A percentile compares a stretch with the other conserved stretches of the same genome.
phyloP scores from a whole-genome alignment of 2,113 vertebrate species.

The Saguinus midas region DNA sequence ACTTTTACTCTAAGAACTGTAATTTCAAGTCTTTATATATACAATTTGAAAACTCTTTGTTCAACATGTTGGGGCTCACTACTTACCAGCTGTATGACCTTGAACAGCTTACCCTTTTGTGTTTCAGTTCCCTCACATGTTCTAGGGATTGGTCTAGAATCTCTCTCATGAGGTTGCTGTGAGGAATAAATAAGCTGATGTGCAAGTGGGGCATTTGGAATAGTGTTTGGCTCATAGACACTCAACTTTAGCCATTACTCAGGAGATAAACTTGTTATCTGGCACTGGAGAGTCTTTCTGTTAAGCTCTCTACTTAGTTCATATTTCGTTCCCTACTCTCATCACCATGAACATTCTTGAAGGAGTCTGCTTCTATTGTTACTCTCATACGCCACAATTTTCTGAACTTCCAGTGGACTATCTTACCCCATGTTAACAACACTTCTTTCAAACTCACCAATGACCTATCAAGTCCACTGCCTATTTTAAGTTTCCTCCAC shows the following conservation, averaged over 20 bases:
- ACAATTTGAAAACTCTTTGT: slow-evolving; percentile 8
- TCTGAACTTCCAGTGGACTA: neutral
- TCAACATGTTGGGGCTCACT: neutral
- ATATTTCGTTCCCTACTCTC: neutral
- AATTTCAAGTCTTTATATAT: slow-evolving; percentile 22
- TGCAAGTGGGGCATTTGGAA: neutral
- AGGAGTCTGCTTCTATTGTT: neutral
- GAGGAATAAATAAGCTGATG: neutral
- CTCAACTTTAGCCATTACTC: neutral
- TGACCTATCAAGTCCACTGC: neutral
- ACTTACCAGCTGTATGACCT: neutral
- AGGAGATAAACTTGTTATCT: neutral
- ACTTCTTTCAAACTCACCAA: neutral
- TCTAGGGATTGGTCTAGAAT: neutral
- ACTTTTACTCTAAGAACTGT: slow-evolving; percentile 24
- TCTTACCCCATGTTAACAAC: neutral
- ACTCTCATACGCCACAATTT: neutral
- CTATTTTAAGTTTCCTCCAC: neutral
- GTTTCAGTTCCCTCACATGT: neutral
- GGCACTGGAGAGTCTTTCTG: neutral
- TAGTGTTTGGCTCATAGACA: neutral
- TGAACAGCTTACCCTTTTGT: neutral
- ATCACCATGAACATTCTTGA: neutral
- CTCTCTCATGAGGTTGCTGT: neutral
- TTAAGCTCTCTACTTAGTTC: neutral